Conservation (phyloP, 37 sponge, comb jelly and placozoan genomes). For the Halichondria panicea region DNA sequence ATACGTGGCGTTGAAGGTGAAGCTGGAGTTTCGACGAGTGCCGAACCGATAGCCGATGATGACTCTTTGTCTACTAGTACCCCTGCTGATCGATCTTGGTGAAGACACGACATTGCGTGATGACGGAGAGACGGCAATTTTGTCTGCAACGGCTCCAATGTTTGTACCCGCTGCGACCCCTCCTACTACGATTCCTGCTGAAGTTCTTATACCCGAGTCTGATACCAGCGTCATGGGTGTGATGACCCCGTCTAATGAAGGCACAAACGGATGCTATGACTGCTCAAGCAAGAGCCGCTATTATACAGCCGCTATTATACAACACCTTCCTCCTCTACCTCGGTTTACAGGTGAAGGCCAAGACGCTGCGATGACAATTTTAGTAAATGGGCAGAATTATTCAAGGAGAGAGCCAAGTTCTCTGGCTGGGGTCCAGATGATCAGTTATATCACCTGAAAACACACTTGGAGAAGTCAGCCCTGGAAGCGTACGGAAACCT, state of each 20-base stretch:
- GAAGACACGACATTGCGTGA: too few relatives aligned
- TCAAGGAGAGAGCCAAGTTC: slow-evolving; percentile 19
- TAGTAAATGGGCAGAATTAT: not conserved
- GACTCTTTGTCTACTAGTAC: too few relatives aligned
- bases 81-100: too few relatives aligned
- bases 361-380: not conserved
- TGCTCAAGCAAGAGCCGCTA: slow-evolving; percentile 11
- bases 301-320: slow-evolving; percentile 1
- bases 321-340: not conserved
- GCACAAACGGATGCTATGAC: slow-evolving; percentile 2
- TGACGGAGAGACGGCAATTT: too few relatives aligned
- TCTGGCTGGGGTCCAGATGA: slow-evolving; percentile 13
- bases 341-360: not conserved
- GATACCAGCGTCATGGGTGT: too few relatives aligned
- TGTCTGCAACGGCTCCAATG: too few relatives aligned
- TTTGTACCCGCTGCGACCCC: not conserved
- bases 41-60: too few relatives aligned
- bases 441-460: slow-evolving; percentile 5
- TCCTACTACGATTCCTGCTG: not conserved
- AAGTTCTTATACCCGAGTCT: not conserved
- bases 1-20: too few relatives aligned
- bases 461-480: slow-evolving; percentile 11
- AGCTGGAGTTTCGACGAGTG: too few relatives aligned
- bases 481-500: slow-evolving; percentile 14
- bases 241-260: not conserved